Base-by-base conservation (phyloP, 1,140 invertebrate genomes). In the Onthophagus taurus region DNA sequence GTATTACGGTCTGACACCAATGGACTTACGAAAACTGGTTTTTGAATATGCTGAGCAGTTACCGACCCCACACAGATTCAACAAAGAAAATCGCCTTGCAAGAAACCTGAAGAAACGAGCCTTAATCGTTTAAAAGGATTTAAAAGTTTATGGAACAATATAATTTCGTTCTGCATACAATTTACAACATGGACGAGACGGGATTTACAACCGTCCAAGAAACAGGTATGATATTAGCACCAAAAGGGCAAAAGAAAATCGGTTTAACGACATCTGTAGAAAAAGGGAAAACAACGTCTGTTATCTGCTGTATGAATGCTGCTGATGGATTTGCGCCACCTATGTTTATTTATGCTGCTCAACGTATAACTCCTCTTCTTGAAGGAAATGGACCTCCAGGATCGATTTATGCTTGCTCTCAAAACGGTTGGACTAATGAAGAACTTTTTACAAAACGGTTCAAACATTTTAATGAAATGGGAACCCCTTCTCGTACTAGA, bases 211-310 rank as follows among this genome's bases (percentile, higher is more conserved):
- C n/a, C n/a, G n/a, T n/a, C n/a, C 64, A 69, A 17, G 64, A 64
- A 49, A 60, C 63, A 16, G 34, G 41, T 33, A 70, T 65, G 50
- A 55, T 74, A 42, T 37, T 71, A 13, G 60, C 65, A 35, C 17
- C 29, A 31, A 66, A 58, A 53, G 57, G 60, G 16, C 42, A 49
- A 13, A 65, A 66, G 44, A 59, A 70, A 53, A 57, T 72, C 7
- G 68, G 64, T 17, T 51, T 55, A 38, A 21, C 67, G 4, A 67
- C 62, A 4, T 67, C 60, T 31, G 63, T 57, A 38, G 69, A 72
- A 54, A 54, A 68, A 36, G 68, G 67, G 18, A 60, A 59, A n/a
- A 26, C 6, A 7, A 7, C 24, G n/a, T 7, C 24, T 7, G 24
- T 26, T 6, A 6, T 26, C 24, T 26, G 24, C n/a, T 6, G 6